These are phyloP conservation scores for Drosophila neutralis DNA, from an alignment of 2,888 invertebrate species.

Conservation along the genomic window DNA sequence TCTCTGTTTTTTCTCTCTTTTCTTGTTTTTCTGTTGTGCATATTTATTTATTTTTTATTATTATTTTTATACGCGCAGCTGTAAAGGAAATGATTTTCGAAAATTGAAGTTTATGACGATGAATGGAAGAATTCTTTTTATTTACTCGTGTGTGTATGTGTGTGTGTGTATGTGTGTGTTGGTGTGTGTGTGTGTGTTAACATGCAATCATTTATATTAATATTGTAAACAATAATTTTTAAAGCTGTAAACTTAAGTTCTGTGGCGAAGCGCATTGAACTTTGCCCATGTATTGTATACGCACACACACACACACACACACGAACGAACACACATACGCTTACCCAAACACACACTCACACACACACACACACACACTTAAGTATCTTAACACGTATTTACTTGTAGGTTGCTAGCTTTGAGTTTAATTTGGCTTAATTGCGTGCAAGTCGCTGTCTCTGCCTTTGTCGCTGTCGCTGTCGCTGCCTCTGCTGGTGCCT, in stretches of 20 bases:
- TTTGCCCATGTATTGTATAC: conserved; percentile 41
- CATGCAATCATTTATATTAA: conserved; percentile 74
- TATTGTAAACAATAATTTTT: conserved; percentile 72
- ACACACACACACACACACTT: background rate
- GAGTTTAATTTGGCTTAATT: conserved; percentile 73
- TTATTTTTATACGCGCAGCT: conserved; percentile 75
- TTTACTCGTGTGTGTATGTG: conserved; percentile 17
- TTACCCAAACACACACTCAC: background rate
- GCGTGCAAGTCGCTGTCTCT: conserved; percentile 65
- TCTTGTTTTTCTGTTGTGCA: conserved; percentile 22
- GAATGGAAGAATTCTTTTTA: conserved; percentile 77
- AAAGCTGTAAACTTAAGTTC: conserved; percentile 72
- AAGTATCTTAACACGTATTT: conserved; percentile 64
- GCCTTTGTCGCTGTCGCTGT: conserved; percentile 27
- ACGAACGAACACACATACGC: background rate
- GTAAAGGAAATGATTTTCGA: conserved; percentile 84
- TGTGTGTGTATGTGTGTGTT: conserved; percentile 6
- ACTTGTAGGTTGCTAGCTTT: conserved; percentile 60
- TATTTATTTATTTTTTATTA: conserved; percentile 25
- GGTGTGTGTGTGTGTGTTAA: conserved; percentile 48
- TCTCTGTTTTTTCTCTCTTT: conserved; percentile 13
- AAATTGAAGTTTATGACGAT: conserved; percentile 83
- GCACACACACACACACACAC: background rate
- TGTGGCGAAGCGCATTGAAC: conserved; percentile 64
- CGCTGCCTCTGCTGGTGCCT: conserved; percentile 9